phyloP scores from a whole-genome alignment of 92 coral and sea anemone genomes.

The Desmophyllum pertusum region DNA sequence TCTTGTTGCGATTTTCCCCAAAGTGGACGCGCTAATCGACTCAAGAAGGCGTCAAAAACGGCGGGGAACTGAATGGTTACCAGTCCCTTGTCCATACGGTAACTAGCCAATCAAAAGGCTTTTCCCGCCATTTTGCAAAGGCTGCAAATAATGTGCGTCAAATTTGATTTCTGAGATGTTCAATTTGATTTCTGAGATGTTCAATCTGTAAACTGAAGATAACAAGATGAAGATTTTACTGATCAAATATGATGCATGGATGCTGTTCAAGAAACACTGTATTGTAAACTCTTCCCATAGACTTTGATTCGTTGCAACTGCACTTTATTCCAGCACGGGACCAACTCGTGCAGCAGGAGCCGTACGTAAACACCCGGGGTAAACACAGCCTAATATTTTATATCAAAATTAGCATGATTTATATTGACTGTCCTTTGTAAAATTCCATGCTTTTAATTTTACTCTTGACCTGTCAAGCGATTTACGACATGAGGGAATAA shows the following conservation, averaged over 20 bases:
- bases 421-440: background rate
- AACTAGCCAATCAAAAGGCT: too few relatives aligned
- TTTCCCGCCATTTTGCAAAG: too few relatives aligned
- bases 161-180: too few relatives aligned
- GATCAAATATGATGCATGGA: background rate
- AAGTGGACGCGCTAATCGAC: too few relatives aligned
- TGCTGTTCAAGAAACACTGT: background rate
- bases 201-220: background rate
- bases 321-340: too few relatives aligned
- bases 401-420: background rate
- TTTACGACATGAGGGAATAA: background rate
- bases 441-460: background rate
- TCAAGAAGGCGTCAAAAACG: background rate
- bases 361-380: too few relatives aligned
- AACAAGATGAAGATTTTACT: background rate
- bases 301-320: background rate
- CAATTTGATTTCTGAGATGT: too few relatives aligned
- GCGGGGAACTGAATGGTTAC: background rate
- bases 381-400: too few relatives aligned
- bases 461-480: conserved; percentile 12
- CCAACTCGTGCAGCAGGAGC: too few relatives aligned
- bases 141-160: too few relatives aligned
- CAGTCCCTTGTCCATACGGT: background rate
- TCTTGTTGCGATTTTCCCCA: background rate
- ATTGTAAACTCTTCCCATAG: background rate